Percentiles rank a stretch among this genome's conserved stretches.
phyloP scores from a whole-genome alignment of 1,140 invertebrate species.

The Brachionus paranguensis region DNA sequence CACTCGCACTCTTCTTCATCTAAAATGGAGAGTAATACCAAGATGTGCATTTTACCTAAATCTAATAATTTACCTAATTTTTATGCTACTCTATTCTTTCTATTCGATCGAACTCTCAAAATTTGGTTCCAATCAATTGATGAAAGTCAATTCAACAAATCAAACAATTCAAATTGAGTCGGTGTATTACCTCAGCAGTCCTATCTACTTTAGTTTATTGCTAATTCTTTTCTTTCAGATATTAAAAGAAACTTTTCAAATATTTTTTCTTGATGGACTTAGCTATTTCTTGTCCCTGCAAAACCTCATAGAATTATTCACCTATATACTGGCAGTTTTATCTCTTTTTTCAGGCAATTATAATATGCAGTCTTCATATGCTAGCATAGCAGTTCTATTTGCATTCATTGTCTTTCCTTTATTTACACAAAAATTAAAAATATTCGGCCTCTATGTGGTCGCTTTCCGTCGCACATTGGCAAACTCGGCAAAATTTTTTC shows the following conservation, averaged over 20 bases:
- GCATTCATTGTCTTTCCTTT: slow-evolving; percentile 36
- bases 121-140: neutral
- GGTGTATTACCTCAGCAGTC: neutral
- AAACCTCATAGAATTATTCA: slow-evolving; percentile 34
- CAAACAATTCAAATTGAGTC: neutral
- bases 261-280: slow-evolving; percentile 29
- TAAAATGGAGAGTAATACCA: slow-evolving; percentile 29
- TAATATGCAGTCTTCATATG: slow-evolving; percentile 24
- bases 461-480: slow-evolving; percentile 25
- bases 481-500: slow-evolving; percentile 39
- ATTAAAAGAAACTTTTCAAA: slow-evolving; percentile 1
- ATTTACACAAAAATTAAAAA: slow-evolving; percentile 32
- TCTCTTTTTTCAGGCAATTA: slow-evolving; percentile 16
- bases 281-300: slow-evolving; percentile 13
- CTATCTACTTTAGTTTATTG: neutral
- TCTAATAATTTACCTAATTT: slow-evolving; percentile 23
- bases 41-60: slow-evolving; percentile 36
- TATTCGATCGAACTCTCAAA: slow-evolving; percentile 8
- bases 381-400: slow-evolving; percentile 25
- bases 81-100: slow-evolving; percentile 22
- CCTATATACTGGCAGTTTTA: neutral
- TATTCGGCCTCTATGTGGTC: slow-evolving; percentile 31
- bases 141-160: neutral
- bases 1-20: slow-evolving; percentile 11
- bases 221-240: slow-evolving; percentile 3